Evolutionary conservation across 1,140 invertebrate genomes (phyloP), one percentile per base, ranked within the genome.

Genomic region (Probaryconus sp.): DNA sequence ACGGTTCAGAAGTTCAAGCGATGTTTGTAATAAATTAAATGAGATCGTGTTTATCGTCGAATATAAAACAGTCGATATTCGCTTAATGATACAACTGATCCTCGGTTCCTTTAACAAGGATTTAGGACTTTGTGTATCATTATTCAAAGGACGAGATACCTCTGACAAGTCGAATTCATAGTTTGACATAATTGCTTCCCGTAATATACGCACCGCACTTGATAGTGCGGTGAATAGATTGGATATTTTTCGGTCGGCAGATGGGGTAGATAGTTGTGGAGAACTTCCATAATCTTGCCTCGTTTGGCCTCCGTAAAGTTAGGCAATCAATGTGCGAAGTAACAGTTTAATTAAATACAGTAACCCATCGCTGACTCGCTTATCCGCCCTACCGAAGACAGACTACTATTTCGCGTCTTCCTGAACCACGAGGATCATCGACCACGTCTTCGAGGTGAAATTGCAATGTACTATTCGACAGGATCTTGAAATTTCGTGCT

Each of bases 261-360:
- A 76, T 75, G 74, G 61, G 35, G 58, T 35, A 63, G 55, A 74
- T 70, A 65, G 56, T 67, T 74, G 67, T 42, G 45, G 58, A 69
- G 64, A 81, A 83, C 75, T 83, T 83, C 53, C 74, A 83, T 83
- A 81, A 83, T 83, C 79, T 81, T 80, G 56, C 48, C 56, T 73
- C 76, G 71, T 78, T 80, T 77, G 78, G 67, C 53, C 58, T 51
- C 60, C 50, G 56, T 73, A 69, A 83, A 81, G 78, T 83, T 83
- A 80, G 70, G 79, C 77, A 83, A 83, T 83, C 81, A 83, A 83
- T 83, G 79, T 74, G 79, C 77, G 74, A 79, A 78, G 79, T 81
- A 83, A 83, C 77, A 79, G 79, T 83, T 83, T 83, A 80, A 83
- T 83, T 83, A 80, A 81, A 83, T 83, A 83, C 78, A 78, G 74